A percentile compares a stretch with the other conserved stretches of the same genome.
These are phyloP conservation scores for Sarcophaga variegata DNA, from an alignment of 2,888 invertebrate species.

Conservation along the genomic window DNA sequence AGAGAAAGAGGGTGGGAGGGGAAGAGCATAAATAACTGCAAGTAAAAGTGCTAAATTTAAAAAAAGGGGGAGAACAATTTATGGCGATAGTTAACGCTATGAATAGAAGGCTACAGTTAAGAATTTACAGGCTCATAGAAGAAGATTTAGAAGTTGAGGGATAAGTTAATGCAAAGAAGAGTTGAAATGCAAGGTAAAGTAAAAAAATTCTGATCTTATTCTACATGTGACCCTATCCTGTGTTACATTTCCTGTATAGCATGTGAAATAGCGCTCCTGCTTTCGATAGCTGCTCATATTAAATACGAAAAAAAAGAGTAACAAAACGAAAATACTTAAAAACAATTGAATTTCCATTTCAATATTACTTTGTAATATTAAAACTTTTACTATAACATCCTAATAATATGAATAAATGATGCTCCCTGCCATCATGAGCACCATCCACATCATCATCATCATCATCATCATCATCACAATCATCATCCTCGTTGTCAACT, in stretches of 20 bases:
- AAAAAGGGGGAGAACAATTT: not conserved
- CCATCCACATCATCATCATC: not conserved
- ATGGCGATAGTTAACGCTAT: no score
- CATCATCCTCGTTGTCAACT: not conserved
- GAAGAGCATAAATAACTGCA: conserved; percentile 13
- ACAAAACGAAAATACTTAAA: conserved; percentile 48
- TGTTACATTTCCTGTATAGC: no score
- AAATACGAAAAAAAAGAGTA: not conserved
- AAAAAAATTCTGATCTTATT: no score
- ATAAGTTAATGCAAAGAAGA: no score
- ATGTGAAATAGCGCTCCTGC: no score
- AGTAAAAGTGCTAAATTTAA: conserved; percentile 25
- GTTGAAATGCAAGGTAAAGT: no score
- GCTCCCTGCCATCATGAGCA: not conserved
- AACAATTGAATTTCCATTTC: conserved; percentile 63
- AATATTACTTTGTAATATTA: conserved; percentile 55
- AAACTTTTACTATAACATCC: conserved; percentile 30
- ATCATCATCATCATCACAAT: not conserved
- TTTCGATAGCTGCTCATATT: no score
- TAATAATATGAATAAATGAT: conserved; percentile 54
- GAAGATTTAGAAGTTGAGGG: no score
- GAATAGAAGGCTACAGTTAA: no score
- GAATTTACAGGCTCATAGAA: no score
- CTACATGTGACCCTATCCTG: no score
- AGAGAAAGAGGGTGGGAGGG: not conserved